Base-by-base conservation (phyloP, 2,113 vertebrate genomes). In the Ploceus nigricollis region DNA sequence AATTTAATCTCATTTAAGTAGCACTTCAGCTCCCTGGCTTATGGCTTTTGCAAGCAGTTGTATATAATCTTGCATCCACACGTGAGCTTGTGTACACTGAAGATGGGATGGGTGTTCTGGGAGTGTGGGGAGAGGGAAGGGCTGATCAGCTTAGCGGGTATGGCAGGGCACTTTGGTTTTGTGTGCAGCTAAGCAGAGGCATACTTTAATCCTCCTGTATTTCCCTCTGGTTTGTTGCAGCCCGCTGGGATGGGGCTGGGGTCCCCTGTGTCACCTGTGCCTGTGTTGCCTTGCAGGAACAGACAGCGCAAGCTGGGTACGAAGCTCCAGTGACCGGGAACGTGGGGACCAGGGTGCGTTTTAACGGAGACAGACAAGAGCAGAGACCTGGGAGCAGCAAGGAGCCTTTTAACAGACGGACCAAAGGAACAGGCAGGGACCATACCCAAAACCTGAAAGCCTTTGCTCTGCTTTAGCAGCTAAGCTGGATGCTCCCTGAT, bases 271-370 rank as follows among this genome's bases (percentile, higher is more conserved):
- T 95, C 31, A 94, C 28, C 53, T 16, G n/a, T 20, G 28, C 9
- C n/a, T 14, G 20, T 35, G 64, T 24, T 57, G 78, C 40, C 35
- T 84, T 95, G 45, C 97, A 99, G 99, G 97, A 99, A 99, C 98
- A 99, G 99, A 98, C 99, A 99, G 97, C 99, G 99, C 97, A 99
- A 99, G 98, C 98, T 99, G 94, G 99, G 99, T 91, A 99, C 99
- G 37, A 99, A 99, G 97, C 98, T 99, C 58, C 99, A 99, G 98
- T 99, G 99, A 99, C 23, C 23, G 3, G 64, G 90, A 60, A 54
- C 58, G 64, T 48, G 93, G 95, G 94, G 76, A 93, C 81, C 90
- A 95, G 97, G 98, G 97, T 7, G 53, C 71, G 75, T 97, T 93
- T 97, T 88, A 82, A 88, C 40, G 78, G 98, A 98, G 97, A 97